Evolutionary conservation across 2,888 invertebrate genomes (phyloP).

Genomic region (Papilio demoleus): DNA sequence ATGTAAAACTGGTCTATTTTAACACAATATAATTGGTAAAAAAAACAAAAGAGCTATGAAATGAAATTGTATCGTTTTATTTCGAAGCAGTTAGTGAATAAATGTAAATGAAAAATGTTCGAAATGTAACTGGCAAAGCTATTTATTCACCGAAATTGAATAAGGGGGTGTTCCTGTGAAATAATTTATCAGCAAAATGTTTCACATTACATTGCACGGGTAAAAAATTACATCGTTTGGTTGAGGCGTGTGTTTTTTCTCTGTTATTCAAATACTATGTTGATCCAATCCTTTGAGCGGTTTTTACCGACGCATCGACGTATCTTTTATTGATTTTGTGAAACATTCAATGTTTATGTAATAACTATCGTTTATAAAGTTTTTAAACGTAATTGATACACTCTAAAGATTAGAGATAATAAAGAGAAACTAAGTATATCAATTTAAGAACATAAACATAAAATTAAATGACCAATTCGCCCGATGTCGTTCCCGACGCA

Average conservation of each 20-base stretch:
- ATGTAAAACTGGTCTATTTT: not conserved
- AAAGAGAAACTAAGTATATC: no score
- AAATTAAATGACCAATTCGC: no score
- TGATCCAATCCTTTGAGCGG: slow-evolving; percentile 47
- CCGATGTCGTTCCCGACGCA: no score
- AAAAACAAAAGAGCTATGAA: slow-evolving; percentile 8
- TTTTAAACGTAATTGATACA: not conserved
- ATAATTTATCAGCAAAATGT: slow-evolving; percentile 54
- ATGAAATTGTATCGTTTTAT: slow-evolving; percentile 34
- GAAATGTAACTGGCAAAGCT: slow-evolving; percentile 49
- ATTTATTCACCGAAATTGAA: slow-evolving; percentile 53
- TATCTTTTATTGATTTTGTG: slow-evolving; percentile 14
- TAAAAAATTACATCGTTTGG: slow-evolving; percentile 51
- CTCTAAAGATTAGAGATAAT: no score
- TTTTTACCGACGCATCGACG: not conserved
- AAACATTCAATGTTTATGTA: not conserved
- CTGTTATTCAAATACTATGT: slow-evolving; percentile 45
- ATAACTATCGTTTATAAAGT: slow-evolving; percentile 1
- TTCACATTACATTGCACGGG: slow-evolving; percentile 50
- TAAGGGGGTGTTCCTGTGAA: slow-evolving; percentile 50
- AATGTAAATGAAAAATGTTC: slow-evolving; percentile 47
- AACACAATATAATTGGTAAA: slow-evolving; percentile 6
- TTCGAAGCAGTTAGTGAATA: slow-evolving; percentile 26
- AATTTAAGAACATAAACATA: no score
- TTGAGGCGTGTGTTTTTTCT: slow-evolving; percentile 43